Evolutionary conservation across 1,140 invertebrate genomes (phyloP), one percentile per base, ranked within the genome.

Genomic region (Aphelinus certus): DNA sequence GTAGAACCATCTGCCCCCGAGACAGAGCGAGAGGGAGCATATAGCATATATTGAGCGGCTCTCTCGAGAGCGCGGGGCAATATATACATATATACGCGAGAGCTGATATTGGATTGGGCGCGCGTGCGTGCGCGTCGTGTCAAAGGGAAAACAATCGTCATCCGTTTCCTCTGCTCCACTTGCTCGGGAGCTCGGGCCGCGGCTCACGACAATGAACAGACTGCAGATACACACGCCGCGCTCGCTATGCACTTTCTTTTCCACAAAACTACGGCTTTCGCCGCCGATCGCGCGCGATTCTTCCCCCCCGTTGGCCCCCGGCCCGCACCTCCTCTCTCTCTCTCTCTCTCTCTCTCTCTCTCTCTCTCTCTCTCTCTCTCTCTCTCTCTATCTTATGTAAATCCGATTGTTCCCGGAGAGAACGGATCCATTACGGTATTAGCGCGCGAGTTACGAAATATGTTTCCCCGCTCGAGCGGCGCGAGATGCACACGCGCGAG

Each of bases 171-270:
- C 62, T 48, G 48, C 57, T 74, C 65, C 46, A 47, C 65, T 62
- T 68, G 58, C 72, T 10, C 64, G 71, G 48, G 63, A 63, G 69
- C 45, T 65, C 46, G 48, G 49, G 61, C 43, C 26, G 60, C 3
- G 26, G 42, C 42, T 6, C 45, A 62, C 42, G 64, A 74, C 65
- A 68, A 74, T 74, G 71, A 68, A 62, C n/a, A 74, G 72, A 66
- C 66, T 42, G 63, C 60, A 51, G 57, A 65, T 9, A 7, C 3
- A 3, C 60, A 46, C 43, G 10, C 46, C 7, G 45, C 49, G 51
- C 53, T 70, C 73, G 61, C 26, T 26, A 26, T 70, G 67, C 62
- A 76, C 74, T 76, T 76, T 76, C 74, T 69, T 76, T 76, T 76
- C 74, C 67, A 64, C 57, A 72, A 68, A 66, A 74, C 3, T 43